Conservation (phyloP, 2,113 vertebrate species). For the Pandion haliaetus region DNA sequence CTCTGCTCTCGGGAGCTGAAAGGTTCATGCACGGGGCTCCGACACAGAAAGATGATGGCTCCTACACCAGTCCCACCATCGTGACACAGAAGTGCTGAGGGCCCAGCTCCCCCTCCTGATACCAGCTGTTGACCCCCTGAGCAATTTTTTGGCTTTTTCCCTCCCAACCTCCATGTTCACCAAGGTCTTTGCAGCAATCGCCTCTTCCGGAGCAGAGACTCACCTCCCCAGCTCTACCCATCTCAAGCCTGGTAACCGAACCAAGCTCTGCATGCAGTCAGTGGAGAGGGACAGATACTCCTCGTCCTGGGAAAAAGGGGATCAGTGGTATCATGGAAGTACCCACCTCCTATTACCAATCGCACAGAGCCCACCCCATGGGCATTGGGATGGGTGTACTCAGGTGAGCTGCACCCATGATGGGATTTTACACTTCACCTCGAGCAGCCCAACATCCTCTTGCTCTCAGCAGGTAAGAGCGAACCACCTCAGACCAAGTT, state of each 20-base stretch:
- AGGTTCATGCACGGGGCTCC: rapidly evolving
- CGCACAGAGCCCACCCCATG: rapidly evolving
- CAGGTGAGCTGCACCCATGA: not conserved
- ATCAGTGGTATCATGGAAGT: rapidly evolving
- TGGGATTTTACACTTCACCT: not conserved
- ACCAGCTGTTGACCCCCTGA: rapidly evolving
- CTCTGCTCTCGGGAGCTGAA: not conserved
- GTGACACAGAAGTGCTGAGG: not conserved
- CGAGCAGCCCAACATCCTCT: rapidly evolving
- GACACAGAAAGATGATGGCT: not conserved
- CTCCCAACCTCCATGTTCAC: not conserved
- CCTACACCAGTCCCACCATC: not conserved
- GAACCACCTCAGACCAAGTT: not conserved
- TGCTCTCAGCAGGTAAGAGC: not conserved
- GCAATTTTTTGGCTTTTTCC: not conserved
- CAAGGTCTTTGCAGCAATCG: not conserved
- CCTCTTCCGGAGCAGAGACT: not conserved
- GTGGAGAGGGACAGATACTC: not conserved
- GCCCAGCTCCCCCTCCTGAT: not conserved
- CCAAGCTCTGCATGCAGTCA: too few relatives aligned
- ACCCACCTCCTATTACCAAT: not conserved
- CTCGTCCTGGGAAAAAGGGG: not conserved
- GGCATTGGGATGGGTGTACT: rapidly evolving
- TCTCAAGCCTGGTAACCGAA: not conserved
- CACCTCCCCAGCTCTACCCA: not conserved